A percentile compares a stretch with the other conserved stretches of the same genome.
Conservation (phyloP, 1,140 invertebrate species). For the Hylyphantes graminicola region DNA sequence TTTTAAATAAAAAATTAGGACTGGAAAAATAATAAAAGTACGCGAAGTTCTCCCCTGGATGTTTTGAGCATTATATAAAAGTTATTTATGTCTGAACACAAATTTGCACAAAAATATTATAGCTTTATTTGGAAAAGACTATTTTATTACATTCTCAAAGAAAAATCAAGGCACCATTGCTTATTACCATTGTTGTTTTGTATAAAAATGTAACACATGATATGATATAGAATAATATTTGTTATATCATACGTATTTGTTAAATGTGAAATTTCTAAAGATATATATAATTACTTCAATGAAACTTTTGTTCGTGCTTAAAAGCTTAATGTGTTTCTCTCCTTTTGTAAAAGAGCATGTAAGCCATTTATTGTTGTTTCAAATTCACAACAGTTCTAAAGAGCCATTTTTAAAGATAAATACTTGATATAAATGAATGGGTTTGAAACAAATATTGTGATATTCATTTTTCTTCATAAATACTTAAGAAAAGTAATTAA, state of each 20-base stretch:
- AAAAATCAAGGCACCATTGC: not conserved
- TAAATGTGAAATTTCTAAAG: slow-evolving; percentile 46
- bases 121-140: not conserved
- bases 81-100: too few species aligned
- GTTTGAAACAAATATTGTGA: too few species aligned
- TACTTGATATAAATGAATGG: too few species aligned
- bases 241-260: slow-evolving; percentile 31
- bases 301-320: slow-evolving; percentile 29
- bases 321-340: slow-evolving; percentile 43
- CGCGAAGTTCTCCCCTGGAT: too few species aligned
- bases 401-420: slow-evolving; percentile 15
- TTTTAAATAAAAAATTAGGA: too few species aligned
- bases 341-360: slow-evolving; percentile 44
- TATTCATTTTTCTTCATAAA: too few species aligned
- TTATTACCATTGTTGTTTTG: slow-evolving; percentile 21
- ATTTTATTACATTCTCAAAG: not conserved
- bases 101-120: not conserved
- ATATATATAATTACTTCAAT: slow-evolving; percentile 32
- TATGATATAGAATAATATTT: slow-evolving; percentile 25
- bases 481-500: too few species aligned
- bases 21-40: too few species aligned
- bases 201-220: not conserved
- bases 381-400: slow-evolving; percentile 20
- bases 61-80: too few species aligned
- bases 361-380: slow-evolving; percentile 59